Evolutionary conservation across 2,113 vertebrate genomes (phyloP).

Genomic region (Prionailurus viverrinus): DNA sequence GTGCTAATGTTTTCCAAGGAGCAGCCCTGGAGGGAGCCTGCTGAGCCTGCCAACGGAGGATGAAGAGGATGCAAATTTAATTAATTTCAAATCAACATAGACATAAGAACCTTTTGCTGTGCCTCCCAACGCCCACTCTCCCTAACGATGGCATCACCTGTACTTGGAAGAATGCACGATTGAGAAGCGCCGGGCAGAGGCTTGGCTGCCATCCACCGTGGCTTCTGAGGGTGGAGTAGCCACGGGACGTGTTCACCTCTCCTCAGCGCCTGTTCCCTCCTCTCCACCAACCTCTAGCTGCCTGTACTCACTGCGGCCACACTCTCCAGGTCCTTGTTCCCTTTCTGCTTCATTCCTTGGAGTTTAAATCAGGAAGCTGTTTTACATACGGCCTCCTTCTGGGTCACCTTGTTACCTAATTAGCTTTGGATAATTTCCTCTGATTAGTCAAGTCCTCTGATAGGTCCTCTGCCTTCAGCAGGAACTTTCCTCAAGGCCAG

Average conservation of each 20-base stretch:
- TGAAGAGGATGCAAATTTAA: slow-evolving; percentile 69
- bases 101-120: slow-evolving; percentile 70
- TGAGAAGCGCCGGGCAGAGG: background rate
- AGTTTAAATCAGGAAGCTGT: background rate
- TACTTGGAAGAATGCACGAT: background rate
- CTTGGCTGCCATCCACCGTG: background rate
- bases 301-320: background rate
- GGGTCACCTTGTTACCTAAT: slow-evolving; percentile 27
- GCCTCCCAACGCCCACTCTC: slow-evolving; percentile 57
- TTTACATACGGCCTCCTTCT: slow-evolving; percentile 50
- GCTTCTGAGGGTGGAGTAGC: background rate
- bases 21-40: background rate
- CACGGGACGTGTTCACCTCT: rapidly evolving
- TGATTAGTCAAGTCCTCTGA: slow-evolving; percentile 7
- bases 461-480: background rate
- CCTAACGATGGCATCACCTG: slow-evolving; percentile 58
- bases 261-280: background rate
- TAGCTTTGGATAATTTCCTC: slow-evolving; percentile 37
- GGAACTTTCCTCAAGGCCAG: background rate
- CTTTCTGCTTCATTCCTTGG: background rate
- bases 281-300: background rate
- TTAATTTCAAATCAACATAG: slow-evolving; percentile 71
- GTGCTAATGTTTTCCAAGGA: slow-evolving; percentile 75
- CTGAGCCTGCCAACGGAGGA: slow-evolving; percentile 35
- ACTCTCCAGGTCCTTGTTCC: background rate